A percentile compares a stretch with the other conserved stretches of the same genome.
phyloP scores from a whole-genome alignment of 2,797 vertebrate species.

The Hyperoplus lanceolatus region DNA sequence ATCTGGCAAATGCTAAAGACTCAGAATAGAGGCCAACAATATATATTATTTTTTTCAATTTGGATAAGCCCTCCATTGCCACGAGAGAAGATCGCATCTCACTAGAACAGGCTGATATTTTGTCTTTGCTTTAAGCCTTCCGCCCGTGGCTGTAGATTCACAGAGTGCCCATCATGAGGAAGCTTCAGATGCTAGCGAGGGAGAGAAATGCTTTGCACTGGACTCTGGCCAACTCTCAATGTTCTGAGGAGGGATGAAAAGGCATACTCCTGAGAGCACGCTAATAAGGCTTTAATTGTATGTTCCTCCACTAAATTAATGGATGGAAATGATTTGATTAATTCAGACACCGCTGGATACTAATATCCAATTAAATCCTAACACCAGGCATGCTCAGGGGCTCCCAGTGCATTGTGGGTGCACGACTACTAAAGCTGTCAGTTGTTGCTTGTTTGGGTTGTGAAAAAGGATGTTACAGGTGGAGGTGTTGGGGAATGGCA shows the following conservation, averaged over 20 bases:
- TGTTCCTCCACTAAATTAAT: conserved; percentile 91
- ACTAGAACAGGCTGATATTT: conserved; percentile 27
- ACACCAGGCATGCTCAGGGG: conserved; percentile 78
- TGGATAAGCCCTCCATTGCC: conserved; percentile 24
- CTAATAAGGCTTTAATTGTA: conserved; percentile 90
- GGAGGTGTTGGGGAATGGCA: conserved; percentile 58
- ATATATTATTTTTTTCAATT: conserved; percentile 26
- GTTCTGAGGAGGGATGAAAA: conserved; percentile 89
- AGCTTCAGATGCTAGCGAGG: conserved; percentile 62
- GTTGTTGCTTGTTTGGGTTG: conserved; percentile 63
- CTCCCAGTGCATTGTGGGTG: conserved; percentile 78
- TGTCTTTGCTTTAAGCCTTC: conserved; percentile 34
- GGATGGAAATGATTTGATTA: conserved; percentile 89
- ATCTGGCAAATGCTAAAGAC: conserved; percentile 39
- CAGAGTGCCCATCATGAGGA: conserved; percentile 54
- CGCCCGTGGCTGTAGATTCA: conserved; percentile 52
- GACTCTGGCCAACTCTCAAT: conserved; percentile 87
- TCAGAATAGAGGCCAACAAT: conserved; percentile 28
- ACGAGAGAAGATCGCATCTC: conserved; percentile 21
- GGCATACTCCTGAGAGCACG: conserved; percentile 85
- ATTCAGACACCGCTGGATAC: conserved; percentile 88
- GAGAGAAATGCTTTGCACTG: conserved; percentile 79
- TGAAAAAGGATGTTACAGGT: conserved; percentile 53
- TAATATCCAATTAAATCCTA: conserved; percentile 88
- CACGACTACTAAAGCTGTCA: conserved; percentile 62